phyloP scores from a whole-genome alignment of 2,888 invertebrate species.

The Dryocosmus kuriphilus region DNA sequence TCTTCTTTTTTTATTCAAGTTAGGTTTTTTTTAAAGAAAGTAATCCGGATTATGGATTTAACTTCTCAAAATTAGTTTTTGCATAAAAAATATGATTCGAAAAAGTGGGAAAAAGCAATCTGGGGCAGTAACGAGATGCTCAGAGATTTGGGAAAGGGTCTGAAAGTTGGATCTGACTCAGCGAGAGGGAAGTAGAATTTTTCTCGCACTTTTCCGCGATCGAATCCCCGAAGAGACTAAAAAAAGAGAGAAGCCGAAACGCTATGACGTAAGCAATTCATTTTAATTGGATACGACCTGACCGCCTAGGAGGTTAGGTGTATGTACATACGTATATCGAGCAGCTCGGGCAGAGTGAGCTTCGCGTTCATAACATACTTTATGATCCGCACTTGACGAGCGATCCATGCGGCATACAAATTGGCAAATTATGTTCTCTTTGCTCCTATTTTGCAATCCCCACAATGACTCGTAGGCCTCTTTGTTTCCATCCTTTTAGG shows the following conservation, averaged over 20 bases:
- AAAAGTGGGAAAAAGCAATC: not conserved
- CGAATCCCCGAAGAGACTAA: not conserved
- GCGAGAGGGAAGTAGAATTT: constrained; percentile 4
- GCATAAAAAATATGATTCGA: not conserved
- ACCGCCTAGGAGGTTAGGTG: constrained; percentile 29
- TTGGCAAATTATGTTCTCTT: constrained; percentile 41
- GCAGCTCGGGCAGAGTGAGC: constrained; percentile 15
- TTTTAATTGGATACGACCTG: constrained; percentile 49
- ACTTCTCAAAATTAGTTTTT: not conserved
- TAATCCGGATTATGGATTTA: not conserved
- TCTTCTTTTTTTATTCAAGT: no score
- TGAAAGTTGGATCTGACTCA: not conserved
- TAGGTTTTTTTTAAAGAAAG: not conserved
- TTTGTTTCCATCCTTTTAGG: not conserved
- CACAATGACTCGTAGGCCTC: not conserved
- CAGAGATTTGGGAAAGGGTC: not conserved
- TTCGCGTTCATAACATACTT: constrained; percentile 41
- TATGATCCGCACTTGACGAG: constrained; percentile 38
- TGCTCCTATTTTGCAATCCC: not conserved
- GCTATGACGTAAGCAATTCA: constrained; percentile 47
- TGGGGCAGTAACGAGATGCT: not conserved
- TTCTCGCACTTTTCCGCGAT: constrained; percentile 17
- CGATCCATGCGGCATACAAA: constrained; percentile 45
- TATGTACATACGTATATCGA: constrained; percentile 37
- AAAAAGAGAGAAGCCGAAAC: constrained; percentile 22